A percentile compares a stretch with the other conserved stretches of the same genome.
Evolutionary conservation across 37 sponge, comb jelly and placozoan genomes (phyloP).

Genomic region (Agelas oroides): DNA sequence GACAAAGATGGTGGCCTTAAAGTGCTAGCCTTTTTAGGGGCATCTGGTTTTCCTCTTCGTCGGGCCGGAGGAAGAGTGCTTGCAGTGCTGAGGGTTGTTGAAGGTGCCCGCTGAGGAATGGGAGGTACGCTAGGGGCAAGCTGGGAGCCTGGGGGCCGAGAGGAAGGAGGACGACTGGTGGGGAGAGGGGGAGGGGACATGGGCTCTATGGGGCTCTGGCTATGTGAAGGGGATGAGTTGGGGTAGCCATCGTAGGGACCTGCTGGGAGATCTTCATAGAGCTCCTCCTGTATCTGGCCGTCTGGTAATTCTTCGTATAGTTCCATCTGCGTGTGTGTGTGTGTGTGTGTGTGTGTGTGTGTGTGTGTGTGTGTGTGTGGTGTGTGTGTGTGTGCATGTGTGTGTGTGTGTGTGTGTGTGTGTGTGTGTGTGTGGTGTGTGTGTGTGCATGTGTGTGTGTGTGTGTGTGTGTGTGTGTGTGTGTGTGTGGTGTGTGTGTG

Average conservation of each 20-base stretch:
- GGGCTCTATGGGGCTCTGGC: too few species aligned
- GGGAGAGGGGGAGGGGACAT: constrained; percentile 1
- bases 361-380: constrained; percentile 6
- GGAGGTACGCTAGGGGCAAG: too few species aligned
- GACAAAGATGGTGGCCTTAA: background rate
- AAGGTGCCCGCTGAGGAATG: constrained; percentile 43
- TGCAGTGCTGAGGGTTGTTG: constrained; percentile 28
- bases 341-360: constrained; percentile 21
- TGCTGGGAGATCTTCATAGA: constrained; percentile 62
- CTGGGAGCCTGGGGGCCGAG: too few species aligned
- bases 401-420: too few species aligned
- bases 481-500: too few species aligned
- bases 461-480: too few species aligned
- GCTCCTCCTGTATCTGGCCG: constrained; percentile 23
- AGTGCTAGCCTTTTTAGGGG: background rate
- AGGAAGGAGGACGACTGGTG: background rate
- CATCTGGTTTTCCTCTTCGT: constrained; percentile 11
- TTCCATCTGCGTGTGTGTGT: constrained; percentile 38
- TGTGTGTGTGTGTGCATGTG: background rate
- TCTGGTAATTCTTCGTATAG: constrained; percentile 73
- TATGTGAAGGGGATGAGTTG: background rate
- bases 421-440: too few species aligned
- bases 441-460: too few species aligned
- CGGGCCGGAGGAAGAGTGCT: background rate
- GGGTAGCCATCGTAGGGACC: background rate